Evolutionary conservation across 2,888 invertebrate genomes (phyloP).

Genomic region (Thymelicus lineola): DNA sequence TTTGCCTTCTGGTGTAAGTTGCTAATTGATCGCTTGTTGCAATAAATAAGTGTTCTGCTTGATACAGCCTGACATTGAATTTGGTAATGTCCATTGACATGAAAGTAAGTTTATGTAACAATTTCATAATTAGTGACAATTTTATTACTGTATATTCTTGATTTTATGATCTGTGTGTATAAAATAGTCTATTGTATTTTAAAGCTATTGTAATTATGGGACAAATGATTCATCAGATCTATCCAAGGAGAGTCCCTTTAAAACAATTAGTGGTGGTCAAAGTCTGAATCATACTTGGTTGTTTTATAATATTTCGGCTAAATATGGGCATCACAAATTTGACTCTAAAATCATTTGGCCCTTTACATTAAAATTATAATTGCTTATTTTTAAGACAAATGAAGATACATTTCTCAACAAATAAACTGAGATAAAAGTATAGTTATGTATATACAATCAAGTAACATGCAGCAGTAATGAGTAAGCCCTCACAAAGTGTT

Average conservation of each 20-base stretch:
- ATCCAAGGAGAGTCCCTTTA: neutral
- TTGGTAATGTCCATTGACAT: too few species aligned
- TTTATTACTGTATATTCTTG: neutral
- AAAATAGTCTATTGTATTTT: neutral
- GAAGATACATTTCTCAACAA: neutral
- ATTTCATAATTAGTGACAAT: too few species aligned
- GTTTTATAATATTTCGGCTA: neutral
- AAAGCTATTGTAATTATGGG: conserved; percentile 18
- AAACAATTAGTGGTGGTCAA: neutral
- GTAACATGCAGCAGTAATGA: neutral
- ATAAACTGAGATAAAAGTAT: neutral
- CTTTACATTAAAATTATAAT: conserved; percentile 7
- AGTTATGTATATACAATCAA: neutral
- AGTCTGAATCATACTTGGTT: neutral
- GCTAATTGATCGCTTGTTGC: too few species aligned
- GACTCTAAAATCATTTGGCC: conserved; percentile 11
- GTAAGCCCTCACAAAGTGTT: neutral
- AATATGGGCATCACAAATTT: neutral
- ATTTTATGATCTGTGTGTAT: conserved; percentile 25
- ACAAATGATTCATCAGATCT: conserved; percentile 25
- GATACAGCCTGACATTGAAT: too few species aligned
- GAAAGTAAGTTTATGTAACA: too few species aligned
- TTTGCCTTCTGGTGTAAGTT: too few species aligned
- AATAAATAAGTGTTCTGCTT: too few species aligned
- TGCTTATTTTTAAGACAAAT: neutral